Evolutionary conservation across 2,888 invertebrate species (phyloP), one percentile per base, ranked within the genome.

Genomic region (Anoncus sp.): DNA sequence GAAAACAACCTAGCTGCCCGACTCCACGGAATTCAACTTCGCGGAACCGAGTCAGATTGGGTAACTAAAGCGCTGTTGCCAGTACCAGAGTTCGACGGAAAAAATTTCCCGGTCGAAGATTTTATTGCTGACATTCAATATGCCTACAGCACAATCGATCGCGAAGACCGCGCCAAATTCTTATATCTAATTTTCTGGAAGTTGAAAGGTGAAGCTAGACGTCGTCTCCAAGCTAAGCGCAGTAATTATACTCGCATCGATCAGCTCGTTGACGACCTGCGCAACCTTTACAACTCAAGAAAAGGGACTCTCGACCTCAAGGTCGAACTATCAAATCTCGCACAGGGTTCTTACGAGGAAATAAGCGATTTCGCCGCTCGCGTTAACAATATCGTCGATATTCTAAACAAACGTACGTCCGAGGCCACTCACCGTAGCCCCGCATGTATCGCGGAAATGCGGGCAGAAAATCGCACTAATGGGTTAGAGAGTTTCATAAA

Each of bases 401-500:
- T 51, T 18, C 14, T 51, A 12, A 24, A 51, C 9, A 20, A 24
- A 6, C 22, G 51, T 24, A 22, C 12, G 20, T 51, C 14, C 51
- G 14, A n/a, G 27, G 22, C 22, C 18, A 12, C 51, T 9, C 27
- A 22, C 24, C 51, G 27, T 9, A 51, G 51, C 9, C 22, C 51
- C 27, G 24, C 7, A 24, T 51, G 51, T 14, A 51, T 51, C 22
- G 24, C 51, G 22, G 51, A 51, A 22, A 22, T 51, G n/a, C n/a
- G n/a, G n/a, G n/a, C n/a, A n/a, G n/a, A n/a, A n/a, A n/a, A n/a
- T n/a, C n/a, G n/a, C n/a, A n/a, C n/a, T n/a, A n/a, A n/a, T n/a
- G n/a, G n/a, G n/a, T n/a, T n/a, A n/a, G n/a, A n/a, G n/a, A n/a
- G n/a, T n/a, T n/a, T n/a, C n/a, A n/a, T n/a, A n/a, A n/a, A n/a